A percentile compares a stretch with the other conserved stretches of the same genome.
Evolutionary conservation across 30 jellyfish, hydroid and myxozoan genomes (phyloP).

Genomic region (Euphysa ruthae): DNA sequence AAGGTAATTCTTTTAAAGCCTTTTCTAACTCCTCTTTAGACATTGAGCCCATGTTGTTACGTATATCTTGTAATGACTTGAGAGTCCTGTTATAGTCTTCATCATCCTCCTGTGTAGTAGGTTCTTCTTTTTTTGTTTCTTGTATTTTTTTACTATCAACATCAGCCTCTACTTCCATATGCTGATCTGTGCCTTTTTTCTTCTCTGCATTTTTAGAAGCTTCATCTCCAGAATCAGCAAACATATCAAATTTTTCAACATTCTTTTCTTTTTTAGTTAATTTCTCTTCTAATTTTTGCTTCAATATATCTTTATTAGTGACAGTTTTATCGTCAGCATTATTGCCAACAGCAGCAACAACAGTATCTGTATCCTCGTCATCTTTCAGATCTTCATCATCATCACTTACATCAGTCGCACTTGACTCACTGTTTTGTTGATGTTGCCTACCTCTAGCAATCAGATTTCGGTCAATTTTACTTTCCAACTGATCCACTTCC

Average conservation of each 20-base stretch:
- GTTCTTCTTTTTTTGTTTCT: neutral
- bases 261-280: slow-evolving; percentile 1
- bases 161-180: slow-evolving; percentile 5
- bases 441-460: neutral
- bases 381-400: slow-evolving; percentile 11
- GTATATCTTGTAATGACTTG: slow-evolving; percentile 2
- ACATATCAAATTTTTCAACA: slow-evolving; percentile 17
- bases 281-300: slow-evolving; percentile 4
- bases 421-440: slow-evolving; percentile 6
- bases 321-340: too few relatives aligned
- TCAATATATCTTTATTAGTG: slow-evolving; percentile 1
- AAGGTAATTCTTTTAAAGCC: slow-evolving; percentile 23
- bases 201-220: neutral
- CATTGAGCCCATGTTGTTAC: slow-evolving; percentile 26
- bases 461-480: slow-evolving; percentile 7
- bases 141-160: neutral
- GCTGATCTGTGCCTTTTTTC: neutral
- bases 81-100: slow-evolving; percentile 13
- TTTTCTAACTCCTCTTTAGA: slow-evolving; percentile 24
- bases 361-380: neutral
- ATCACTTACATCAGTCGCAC: slow-evolving; percentile 28
- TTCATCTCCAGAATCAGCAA: slow-evolving; percentile 31
- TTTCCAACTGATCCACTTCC: slow-evolving; percentile 22
- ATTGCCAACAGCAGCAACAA: neutral
- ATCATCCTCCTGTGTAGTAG: neutral